These are phyloP conservation scores for Dasypus novemcinctus DNA, from an alignment of 2,113 vertebrate species.

Conservation along the genomic window DNA sequence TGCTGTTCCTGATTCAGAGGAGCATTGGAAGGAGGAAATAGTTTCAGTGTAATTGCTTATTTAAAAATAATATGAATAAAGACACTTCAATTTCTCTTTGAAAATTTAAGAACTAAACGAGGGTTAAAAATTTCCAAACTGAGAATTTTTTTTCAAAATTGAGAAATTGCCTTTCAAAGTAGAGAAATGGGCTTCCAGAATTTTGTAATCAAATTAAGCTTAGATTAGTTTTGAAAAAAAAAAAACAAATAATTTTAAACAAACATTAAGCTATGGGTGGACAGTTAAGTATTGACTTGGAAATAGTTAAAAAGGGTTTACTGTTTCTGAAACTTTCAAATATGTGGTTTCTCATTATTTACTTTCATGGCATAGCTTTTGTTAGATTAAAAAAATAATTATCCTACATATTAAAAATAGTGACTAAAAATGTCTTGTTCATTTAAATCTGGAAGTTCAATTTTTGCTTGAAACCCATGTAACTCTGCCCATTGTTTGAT, in stretches of 20 bases:
- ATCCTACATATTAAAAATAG: not conserved
- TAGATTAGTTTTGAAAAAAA: not conserved
- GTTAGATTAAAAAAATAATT: not conserved
- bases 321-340: not conserved
- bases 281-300: not conserved
- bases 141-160: slow-evolving; percentile 8
- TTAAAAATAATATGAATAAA: not conserved
- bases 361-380: not conserved
- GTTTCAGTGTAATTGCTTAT: not conserved
- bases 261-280: not conserved
- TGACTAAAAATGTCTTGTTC: not conserved
- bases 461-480: not conserved
- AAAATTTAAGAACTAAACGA: not conserved
- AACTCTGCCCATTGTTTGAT: not conserved
- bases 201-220: not conserved
- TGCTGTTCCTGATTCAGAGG: not conserved
- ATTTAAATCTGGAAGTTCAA: slow-evolving; percentile 9
- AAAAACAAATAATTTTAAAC: not conserved
- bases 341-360: not conserved
- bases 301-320: not conserved
- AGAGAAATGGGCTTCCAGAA: not conserved
- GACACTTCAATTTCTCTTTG: not conserved
- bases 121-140: not conserved
- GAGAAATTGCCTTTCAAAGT: slow-evolving; percentile 19
- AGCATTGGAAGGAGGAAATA: not conserved